Conservation (phyloP, 53 echinoderm and acorn worm genomes). For the Arbacia lixula region DNA sequence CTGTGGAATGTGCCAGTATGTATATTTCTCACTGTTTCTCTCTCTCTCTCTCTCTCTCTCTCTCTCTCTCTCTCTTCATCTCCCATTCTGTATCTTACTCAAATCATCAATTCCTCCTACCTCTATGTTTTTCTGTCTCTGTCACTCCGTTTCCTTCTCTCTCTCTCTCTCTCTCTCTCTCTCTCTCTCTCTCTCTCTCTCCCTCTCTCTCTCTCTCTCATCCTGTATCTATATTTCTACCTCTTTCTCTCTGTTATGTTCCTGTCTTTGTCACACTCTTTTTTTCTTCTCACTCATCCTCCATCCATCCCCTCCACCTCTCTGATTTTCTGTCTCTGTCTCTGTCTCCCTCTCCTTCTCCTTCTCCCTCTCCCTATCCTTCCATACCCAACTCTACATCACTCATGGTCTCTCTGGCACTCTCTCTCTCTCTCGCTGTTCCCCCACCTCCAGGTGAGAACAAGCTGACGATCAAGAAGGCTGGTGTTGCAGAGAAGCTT, state of each 20-base stretch:
- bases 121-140: background rate
- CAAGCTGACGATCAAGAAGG: slow-evolving; percentile 86
- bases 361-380: background rate
- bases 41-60: background rate
- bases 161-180: background rate
- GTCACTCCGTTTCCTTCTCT: background rate
- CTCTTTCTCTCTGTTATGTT: background rate
- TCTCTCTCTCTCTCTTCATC: background rate
- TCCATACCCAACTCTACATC: background rate
- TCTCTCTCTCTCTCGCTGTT: background rate
- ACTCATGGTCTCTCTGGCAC: background rate
- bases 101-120: background rate
- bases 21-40: too few relatives aligned
- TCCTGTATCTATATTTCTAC: background rate
- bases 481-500: slow-evolving; percentile 74
- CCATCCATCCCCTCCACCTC: background rate
- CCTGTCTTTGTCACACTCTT: too few relatives aligned
- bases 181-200: background rate
- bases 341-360: background rate
- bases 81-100: background rate
- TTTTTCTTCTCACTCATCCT: too few relatives aligned
- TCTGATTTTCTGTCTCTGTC: background rate
- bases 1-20: too few relatives aligned
- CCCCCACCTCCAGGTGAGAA: slow-evolving; percentile 75
- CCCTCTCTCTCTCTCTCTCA: background rate